phyloP scores from a whole-genome alignment of 2,797 vertebrate genomes.

The Parauchenoglanis punctatus region DNA sequence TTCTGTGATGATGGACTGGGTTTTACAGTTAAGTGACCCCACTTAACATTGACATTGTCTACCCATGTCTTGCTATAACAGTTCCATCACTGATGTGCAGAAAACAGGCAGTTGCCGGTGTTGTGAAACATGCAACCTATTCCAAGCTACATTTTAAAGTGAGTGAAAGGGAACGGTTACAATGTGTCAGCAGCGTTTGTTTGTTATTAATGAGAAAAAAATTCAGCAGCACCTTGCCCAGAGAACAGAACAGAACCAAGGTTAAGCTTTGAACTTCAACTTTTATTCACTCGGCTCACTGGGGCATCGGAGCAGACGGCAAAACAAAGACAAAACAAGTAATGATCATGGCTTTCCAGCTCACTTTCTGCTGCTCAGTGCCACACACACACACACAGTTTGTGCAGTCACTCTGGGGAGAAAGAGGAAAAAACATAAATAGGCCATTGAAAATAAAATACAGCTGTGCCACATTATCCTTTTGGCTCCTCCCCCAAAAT shows the following conservation, averaged over 20 bases:
- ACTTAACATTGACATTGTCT: not conserved
- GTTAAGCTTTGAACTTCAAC: not conserved
- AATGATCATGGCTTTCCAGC: not conserved
- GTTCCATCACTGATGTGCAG: not conserved
- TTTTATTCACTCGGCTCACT: not conserved
- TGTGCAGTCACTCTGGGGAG: not conserved
- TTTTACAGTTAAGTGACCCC: not conserved
- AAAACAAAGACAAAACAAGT: not conserved
- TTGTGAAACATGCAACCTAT: not conserved
- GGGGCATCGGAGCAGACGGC: not conserved
- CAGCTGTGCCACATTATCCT: not conserved
- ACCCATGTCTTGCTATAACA: not conserved
- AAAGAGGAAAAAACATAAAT: not conserved
- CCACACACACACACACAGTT: not conserved
- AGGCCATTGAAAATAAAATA: not conserved
- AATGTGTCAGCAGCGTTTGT: not conserved
- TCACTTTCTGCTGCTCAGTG: not conserved
- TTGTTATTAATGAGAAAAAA: not conserved
- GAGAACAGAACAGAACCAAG: not conserved
- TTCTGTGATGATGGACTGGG: not conserved
- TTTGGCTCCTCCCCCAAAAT: not conserved
- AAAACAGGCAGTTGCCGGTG: not conserved
- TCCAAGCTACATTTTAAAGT: not conserved
- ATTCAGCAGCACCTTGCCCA: not conserved
- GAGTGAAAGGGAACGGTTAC: not conserved